Percentiles rank a stretch among this genome's conserved stretches.
phyloP scores from a whole-genome alignment of 2,113 vertebrate species.

The Numida meleagris region DNA sequence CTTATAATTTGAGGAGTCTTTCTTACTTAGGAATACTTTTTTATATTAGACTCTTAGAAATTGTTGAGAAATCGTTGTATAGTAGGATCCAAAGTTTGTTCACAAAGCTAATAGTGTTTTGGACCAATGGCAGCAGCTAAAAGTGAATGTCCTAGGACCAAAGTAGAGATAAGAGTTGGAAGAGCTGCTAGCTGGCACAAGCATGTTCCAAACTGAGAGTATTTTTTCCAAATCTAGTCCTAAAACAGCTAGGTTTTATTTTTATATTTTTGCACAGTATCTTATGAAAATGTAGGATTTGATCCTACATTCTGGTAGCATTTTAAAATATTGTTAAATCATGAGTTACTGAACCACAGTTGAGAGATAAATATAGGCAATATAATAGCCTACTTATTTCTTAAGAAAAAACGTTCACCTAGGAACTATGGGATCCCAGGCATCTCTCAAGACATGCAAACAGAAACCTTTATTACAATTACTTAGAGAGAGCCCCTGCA shows the following conservation, averaged over 20 bases:
- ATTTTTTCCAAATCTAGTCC: background rate
- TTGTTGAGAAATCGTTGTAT: background rate
- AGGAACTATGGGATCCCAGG: background rate
- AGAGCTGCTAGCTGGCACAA: background rate
- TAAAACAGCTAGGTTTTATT: background rate
- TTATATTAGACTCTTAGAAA: background rate
- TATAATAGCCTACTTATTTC: no score
- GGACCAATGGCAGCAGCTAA: background rate
- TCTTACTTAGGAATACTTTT: background rate
- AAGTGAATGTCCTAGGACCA: background rate
- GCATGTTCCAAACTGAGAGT: background rate
- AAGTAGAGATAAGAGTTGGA: background rate
- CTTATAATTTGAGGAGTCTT: background rate
- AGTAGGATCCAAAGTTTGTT: background rate
- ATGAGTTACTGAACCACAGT: background rate
- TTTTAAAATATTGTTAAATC: background rate
- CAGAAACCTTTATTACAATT: background rate
- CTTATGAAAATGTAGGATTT: background rate
- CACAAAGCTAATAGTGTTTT: background rate
- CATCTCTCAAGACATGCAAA: background rate
- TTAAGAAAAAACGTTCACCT: background rate
- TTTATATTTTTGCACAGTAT: background rate
- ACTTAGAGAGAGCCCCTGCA: background rate
- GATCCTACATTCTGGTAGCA: background rate
- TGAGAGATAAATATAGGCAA: background rate